phyloP scores from a whole-genome alignment of 2,797 vertebrate genomes.

The Malacoraja senta region DNA sequence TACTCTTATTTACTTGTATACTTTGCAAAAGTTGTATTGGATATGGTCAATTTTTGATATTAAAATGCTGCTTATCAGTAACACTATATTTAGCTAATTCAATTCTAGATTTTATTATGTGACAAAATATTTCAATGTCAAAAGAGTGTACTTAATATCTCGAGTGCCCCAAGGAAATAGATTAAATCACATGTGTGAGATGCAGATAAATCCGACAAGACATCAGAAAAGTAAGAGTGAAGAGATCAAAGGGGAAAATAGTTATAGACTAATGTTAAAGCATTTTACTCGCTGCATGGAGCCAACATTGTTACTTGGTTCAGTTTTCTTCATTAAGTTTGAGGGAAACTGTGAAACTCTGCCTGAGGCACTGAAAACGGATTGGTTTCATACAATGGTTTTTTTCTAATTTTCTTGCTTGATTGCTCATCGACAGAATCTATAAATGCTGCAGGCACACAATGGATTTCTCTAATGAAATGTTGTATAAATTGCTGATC shows the following conservation, averaged over 20 bases:
- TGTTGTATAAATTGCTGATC: constrained; percentile 36
- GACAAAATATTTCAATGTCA: not conserved
- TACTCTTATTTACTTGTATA: no score
- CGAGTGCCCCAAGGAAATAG: not conserved
- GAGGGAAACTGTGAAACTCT: constrained; percentile 8
- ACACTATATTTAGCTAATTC: not conserved
- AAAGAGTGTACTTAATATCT: not conserved
- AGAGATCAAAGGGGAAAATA: constrained; percentile 8
- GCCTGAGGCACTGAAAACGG: constrained; percentile 16
- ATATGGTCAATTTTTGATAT: not conserved
- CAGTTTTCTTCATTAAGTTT: constrained; percentile 3
- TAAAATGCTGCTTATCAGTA: not conserved
- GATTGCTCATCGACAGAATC: constrained; percentile 31
- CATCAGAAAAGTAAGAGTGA: not conserved
- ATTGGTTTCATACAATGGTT: constrained; percentile 29
- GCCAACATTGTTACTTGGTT: not conserved
- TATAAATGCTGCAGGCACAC: constrained; percentile 36
- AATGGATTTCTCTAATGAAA: constrained; percentile 31
- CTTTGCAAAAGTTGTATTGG: not conserved
- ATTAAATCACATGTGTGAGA: constrained; percentile 24
- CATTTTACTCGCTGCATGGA: not conserved
- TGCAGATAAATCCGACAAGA: not conserved
- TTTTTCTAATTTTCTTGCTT: constrained; percentile 37
- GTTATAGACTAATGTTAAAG: constrained; percentile 4
- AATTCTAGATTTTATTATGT: constrained; percentile 18